Evolutionary conservation across 1,140 invertebrate species (phyloP).

Genomic region (Reticulitermes speratus): DNA sequence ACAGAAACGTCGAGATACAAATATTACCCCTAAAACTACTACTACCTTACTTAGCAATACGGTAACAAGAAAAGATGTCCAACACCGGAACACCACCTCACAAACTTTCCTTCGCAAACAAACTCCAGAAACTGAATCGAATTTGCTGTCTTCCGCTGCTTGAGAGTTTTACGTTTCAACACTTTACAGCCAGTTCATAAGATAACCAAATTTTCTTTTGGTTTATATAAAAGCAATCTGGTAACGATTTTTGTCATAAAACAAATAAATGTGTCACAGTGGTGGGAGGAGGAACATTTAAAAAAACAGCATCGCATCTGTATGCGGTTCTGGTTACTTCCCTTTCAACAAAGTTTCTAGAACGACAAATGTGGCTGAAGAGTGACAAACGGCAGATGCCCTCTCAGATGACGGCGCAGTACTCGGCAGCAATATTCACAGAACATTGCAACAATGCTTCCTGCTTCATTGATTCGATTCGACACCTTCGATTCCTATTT

Average conservation of each 20-base stretch:
- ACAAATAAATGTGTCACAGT: slow-evolving; percentile 25
- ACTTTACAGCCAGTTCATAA: not conserved
- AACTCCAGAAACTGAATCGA: not conserved
- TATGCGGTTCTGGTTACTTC: not conserved
- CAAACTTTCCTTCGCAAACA: not conserved
- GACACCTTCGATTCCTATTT: not conserved
- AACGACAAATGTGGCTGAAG: not conserved
- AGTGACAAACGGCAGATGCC: not conserved
- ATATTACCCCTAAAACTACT: too few relatives aligned
- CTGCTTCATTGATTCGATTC: not conserved
- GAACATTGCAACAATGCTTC: not conserved
- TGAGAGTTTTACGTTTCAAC: not conserved
- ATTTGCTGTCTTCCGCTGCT: not conserved
- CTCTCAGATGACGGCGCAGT: not conserved
- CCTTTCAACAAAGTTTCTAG: not conserved
- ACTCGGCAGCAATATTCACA: not conserved
- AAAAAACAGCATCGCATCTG: not conserved
- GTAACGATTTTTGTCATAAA: slow-evolving; percentile 25
- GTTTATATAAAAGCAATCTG: slow-evolving; percentile 28
- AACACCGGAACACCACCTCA: not conserved
- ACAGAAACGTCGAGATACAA: too few relatives aligned
- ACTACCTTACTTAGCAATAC: too few relatives aligned
- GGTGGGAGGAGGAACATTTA: not conserved
- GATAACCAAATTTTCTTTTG: not conserved
- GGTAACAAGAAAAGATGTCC: not conserved